Evolutionary conservation across 2,797 vertebrate species (phyloP).

Genomic region (Sebastes trivittatus): DNA sequence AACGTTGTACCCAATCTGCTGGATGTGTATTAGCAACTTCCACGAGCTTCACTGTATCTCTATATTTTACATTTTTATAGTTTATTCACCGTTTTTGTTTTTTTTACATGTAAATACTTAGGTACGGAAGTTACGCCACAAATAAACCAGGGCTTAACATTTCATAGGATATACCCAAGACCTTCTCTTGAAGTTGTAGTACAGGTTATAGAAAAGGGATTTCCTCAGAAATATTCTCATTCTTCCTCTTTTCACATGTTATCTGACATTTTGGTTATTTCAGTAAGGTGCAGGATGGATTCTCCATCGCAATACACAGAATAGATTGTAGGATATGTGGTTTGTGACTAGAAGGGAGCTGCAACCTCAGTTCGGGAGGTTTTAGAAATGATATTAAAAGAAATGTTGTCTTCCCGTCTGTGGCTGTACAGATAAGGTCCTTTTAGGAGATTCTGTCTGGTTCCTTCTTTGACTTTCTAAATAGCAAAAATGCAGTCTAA

Average conservation of each 20-base stretch:
- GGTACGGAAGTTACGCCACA: no score
- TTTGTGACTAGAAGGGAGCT: background rate
- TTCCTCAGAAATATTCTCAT: background rate
- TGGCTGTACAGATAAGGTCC: background rate
- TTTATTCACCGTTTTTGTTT: no score
- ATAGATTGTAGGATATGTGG: background rate
- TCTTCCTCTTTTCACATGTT: background rate
- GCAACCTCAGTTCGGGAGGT: background rate
- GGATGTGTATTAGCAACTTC: background rate
- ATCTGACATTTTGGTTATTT: background rate
- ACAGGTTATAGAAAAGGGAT: background rate
- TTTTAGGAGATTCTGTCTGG: constrained; percentile 5
- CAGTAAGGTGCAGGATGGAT: background rate
- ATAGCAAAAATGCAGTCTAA: constrained; percentile 19
- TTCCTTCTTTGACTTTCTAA: constrained; percentile 38
- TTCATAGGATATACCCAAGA: background rate
- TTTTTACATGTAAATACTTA: background rate
- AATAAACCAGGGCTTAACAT: background rate
- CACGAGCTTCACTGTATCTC: background rate
- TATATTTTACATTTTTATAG: background rate
- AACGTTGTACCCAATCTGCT: background rate
- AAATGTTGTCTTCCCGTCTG: background rate
- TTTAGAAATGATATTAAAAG: background rate
- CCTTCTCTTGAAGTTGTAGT: background rate
- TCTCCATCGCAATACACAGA: background rate